Conservation (phyloP, 2,113 vertebrate genomes). For the Nothocercus julius region DNA sequence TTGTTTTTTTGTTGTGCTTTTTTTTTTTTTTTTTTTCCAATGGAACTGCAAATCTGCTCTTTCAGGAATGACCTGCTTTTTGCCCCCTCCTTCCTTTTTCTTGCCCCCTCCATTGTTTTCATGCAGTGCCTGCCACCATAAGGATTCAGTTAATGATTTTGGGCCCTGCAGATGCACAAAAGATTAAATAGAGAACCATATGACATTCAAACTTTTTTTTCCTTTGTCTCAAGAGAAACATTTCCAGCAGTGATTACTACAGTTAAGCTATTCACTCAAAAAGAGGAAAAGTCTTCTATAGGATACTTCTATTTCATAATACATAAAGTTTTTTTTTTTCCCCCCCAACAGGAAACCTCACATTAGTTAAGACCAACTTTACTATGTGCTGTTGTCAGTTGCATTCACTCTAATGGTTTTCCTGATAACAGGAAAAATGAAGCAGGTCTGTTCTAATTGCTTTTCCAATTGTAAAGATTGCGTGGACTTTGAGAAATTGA, state of each 20-base stretch:
- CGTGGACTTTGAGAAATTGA: neutral
- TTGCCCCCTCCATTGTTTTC: neutral
- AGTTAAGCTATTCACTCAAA: neutral
- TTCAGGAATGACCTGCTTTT: neutral
- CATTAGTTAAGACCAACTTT: neutral
- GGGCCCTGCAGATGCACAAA: neutral
- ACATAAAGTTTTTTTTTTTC: neutral
- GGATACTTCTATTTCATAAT: neutral
- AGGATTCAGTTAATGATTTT: conserved; percentile 19
- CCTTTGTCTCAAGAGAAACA: neutral
- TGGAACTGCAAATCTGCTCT: neutral
- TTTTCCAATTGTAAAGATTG: conserved; percentile 21
- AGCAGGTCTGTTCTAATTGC: conserved; percentile 12
- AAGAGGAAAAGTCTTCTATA: neutral
- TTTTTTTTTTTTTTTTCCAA: neutral
- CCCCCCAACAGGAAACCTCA: neutral
- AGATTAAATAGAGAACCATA: conserved; percentile 6
- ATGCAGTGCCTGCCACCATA: neutral
- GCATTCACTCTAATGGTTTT: conserved; percentile 10
- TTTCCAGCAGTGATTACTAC: neutral
- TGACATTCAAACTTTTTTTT: neutral
- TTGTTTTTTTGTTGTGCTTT: neutral
- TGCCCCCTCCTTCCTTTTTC: neutral
- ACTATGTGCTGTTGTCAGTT: neutral
- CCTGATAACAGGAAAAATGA: neutral